phyloP scores from a whole-genome alignment of 2,888 invertebrate species.

The Mythimna pallens region DNA sequence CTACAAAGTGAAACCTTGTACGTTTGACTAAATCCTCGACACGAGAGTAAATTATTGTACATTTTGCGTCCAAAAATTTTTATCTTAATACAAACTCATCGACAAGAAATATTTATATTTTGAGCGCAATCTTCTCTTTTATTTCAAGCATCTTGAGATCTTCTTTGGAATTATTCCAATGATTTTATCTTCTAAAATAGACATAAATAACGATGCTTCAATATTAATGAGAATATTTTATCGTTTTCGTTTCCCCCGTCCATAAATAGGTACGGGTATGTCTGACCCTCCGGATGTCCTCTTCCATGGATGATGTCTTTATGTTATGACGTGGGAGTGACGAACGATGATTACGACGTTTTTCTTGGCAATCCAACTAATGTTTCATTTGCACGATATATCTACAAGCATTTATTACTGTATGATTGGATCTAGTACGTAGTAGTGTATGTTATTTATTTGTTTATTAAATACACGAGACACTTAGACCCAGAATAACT shows the following conservation, averaged over 20 bases:
- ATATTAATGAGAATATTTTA: slow-evolving; percentile 39
- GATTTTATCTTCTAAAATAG: slow-evolving; percentile 19
- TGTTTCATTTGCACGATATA: not conserved
- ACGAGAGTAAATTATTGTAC: not conserved
- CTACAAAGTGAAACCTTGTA: not conserved
- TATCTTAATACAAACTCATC: slow-evolving; percentile 2
- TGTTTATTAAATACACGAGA: not conserved
- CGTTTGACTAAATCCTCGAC: not conserved
- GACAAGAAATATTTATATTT: slow-evolving; percentile 7
- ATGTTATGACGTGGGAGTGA: not conserved
- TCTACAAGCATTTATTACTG: too few relatives aligned
- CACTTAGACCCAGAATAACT: too few relatives aligned
- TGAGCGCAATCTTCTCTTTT: slow-evolving; percentile 1
- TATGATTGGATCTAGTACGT: too few relatives aligned
- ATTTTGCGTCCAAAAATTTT: not conserved
- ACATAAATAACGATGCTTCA: slow-evolving; percentile 40
- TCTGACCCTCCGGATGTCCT: slow-evolving; percentile 12
- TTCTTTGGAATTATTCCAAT: slow-evolving; percentile 13
- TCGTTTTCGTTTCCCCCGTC: slow-evolving; percentile 25
- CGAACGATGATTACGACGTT: not conserved
- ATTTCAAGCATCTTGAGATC: slow-evolving; percentile 15
- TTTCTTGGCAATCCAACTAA: not conserved
- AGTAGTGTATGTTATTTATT: too few relatives aligned
- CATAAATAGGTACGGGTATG: slow-evolving; percentile 1
- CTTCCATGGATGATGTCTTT: not conserved